These are phyloP conservation scores for Mellilla xanthometata DNA, from an alignment of 2,888 invertebrate species.

Conservation along the genomic window DNA sequence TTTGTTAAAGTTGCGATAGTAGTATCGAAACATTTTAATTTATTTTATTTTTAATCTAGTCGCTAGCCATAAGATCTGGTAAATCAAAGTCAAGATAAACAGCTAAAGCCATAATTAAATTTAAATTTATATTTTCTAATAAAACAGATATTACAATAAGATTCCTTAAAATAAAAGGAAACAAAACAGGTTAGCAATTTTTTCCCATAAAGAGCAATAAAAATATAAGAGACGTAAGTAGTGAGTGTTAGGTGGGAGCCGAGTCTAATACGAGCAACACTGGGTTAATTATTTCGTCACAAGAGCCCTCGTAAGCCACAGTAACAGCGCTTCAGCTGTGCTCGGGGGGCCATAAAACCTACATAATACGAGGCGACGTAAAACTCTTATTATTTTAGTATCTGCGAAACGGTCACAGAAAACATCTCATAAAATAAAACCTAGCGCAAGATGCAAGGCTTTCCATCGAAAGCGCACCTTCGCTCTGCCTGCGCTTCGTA, in stretches of 20 bases:
- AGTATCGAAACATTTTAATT: too few relatives aligned
- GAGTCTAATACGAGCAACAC: conserved; percentile 68
- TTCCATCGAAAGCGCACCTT: conserved; percentile 42
- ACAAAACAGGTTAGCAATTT: conserved; percentile 3
- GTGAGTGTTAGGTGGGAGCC: conserved; percentile 52
- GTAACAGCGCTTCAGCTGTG: conserved; percentile 74
- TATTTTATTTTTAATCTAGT: too few relatives aligned
- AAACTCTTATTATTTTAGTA: conserved; percentile 82
- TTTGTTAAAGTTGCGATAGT: too few relatives aligned
- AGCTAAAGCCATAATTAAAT: too few relatives aligned
- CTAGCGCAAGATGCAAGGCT: conserved; percentile 64
- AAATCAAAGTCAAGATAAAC: not conserved
- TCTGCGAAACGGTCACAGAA: conserved; percentile 76
- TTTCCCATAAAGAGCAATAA: conserved; percentile 43
- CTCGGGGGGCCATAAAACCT: conserved; percentile 73
- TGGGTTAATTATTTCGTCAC: conserved; percentile 79
- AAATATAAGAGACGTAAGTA: conserved; percentile 52
- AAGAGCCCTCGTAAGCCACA: conserved; percentile 76
- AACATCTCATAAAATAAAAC: conserved; percentile 79
- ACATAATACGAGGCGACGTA: conserved; percentile 78
- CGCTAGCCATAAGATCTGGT: too few relatives aligned
- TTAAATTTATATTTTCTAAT: too few relatives aligned
- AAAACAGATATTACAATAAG: too few relatives aligned
- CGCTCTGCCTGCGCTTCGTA: conserved; percentile 61
- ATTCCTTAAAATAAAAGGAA: conserved; percentile 3